A percentile compares a stretch with the other conserved stretches of the same genome.
Conservation (phyloP, 2,888 invertebrate genomes). For the Orgyia antiqua region DNA sequence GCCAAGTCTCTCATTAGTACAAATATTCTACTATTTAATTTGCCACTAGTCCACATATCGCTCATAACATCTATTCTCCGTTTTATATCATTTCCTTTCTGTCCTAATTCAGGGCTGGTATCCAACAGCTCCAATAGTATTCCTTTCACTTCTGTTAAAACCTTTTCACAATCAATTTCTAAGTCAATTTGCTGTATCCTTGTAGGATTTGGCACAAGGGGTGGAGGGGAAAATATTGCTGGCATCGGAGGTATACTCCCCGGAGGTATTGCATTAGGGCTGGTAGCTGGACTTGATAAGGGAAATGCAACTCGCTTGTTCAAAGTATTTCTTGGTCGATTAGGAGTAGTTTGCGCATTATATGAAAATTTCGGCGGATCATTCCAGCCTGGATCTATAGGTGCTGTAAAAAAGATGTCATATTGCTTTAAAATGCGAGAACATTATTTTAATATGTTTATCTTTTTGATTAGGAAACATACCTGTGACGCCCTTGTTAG, state of each 20-base stretch:
- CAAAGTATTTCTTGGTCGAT: constrained; percentile 62
- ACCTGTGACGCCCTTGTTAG: constrained; percentile 39
- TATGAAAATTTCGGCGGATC: constrained; percentile 76
- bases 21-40: constrained; percentile 69
- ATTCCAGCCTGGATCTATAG: constrained; percentile 78
- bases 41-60: constrained; percentile 76
- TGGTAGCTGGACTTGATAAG: constrained; percentile 39
- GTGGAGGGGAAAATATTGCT: constrained; percentile 22
- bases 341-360: constrained; percentile 54
- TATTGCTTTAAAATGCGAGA: background rate
- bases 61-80: constrained; percentile 75
- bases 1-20: constrained; percentile 70
- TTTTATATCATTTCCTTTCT: constrained; percentile 71
- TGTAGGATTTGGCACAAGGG: constrained; percentile 19
- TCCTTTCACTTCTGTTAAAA: constrained; percentile 48
- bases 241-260: constrained; percentile 48
- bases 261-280: constrained; percentile 26
- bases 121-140: constrained; percentile 51
- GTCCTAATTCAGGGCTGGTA: constrained; percentile 52
- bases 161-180: constrained; percentile 44
- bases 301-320: constrained; percentile 77
- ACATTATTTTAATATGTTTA: background rate
- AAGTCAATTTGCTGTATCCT: constrained; percentile 19
- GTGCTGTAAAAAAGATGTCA: constrained; percentile 29
- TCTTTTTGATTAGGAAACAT: constrained; percentile 4